Base-by-base conservation (phyloP, 2,113 vertebrate genomes). In the Peromyscus californicus region DNA sequence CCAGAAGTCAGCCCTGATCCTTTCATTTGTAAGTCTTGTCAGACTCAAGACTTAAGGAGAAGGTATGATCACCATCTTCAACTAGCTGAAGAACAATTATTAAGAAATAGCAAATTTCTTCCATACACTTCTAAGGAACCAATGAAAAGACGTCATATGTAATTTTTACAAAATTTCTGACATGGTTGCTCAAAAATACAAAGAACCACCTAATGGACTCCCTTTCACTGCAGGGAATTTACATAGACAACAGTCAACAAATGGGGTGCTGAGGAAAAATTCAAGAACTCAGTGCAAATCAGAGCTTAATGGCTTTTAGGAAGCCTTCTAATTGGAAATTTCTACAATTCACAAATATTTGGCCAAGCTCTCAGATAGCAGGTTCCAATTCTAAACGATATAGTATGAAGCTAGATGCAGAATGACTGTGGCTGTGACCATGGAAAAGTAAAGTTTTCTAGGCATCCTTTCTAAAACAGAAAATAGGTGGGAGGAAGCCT, bases 241-340 rank as follows among this genome's bases (percentile, higher is more conserved):
- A 87, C 79, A 80, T 39, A 94, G 83, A 86, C 94, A 93, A 61
- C 42, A 90, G 96, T 91, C n/a, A 87, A 89, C 17, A 83, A 80
- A 95, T n/a, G n/a, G 29, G n/a, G 83, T 78, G 45, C 57, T 93
- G 83, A 59, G 75, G 54, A 80, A 11, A 93, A 87, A 95, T 80
- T 75, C 63, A 91, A 95, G 87, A 90, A 83, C 29, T 94, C 54
- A 33, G 36, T 84, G 21, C 54, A 85, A 95, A 92, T 91, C 70
- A 59, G 76, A 96, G 88, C 59, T 92, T 95, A 91, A 84, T 70
- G 75, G 80, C 74, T 93, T 93, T 97, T 88, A 82, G 59, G 31
- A 65, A 75, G 5, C 39, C 29, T 89, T 94, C 89, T 69, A 94
- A 36, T 89, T 83, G 1, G 54, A 83, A 91, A 70, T 29, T 76